Evolutionary conservation across 1,140 invertebrate genomes (phyloP).

Genomic region (Lasioglossum albipes): DNA sequence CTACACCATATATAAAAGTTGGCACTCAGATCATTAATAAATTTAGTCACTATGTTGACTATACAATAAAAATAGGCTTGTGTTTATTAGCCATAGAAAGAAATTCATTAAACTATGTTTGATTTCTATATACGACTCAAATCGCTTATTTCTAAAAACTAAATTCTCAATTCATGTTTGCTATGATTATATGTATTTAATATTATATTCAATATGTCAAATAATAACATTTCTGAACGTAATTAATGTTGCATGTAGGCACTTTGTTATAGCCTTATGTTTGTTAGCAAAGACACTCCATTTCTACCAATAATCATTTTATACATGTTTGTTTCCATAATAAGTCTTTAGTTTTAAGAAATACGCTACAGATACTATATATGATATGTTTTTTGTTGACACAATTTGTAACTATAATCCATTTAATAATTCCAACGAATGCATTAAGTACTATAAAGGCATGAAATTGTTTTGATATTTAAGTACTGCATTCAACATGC

Average conservation of each 20-base stretch:
- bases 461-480: slow-evolving; percentile 10
- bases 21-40: not conserved
- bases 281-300: slow-evolving; percentile 6
- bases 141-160: not conserved
- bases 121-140: not conserved
- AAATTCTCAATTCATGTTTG: not conserved
- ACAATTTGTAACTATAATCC: slow-evolving; percentile 8
- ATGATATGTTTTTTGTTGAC: slow-evolving; percentile 31
- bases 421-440: not conserved
- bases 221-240: slow-evolving; percentile 25
- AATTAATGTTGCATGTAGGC: slow-evolving; percentile 33
- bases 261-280: slow-evolving; percentile 46
- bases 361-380: slow-evolving; percentile 14
- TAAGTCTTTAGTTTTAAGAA: slow-evolving; percentile 38
- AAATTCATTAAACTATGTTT: not conserved
- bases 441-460: slow-evolving; percentile 1
- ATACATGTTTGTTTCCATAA: slow-evolving; percentile 14
- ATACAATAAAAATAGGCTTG: not conserved
- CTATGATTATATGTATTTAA: slow-evolving; percentile 19
- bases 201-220: slow-evolving; percentile 13
- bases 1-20: not conserved
- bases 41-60: not conserved
- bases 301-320: slow-evolving; percentile 13
- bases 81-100: not conserved
- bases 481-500: not conserved